Conservation (phyloP, 2,113 vertebrate genomes). For the Cyanistes caeruleus region DNA sequence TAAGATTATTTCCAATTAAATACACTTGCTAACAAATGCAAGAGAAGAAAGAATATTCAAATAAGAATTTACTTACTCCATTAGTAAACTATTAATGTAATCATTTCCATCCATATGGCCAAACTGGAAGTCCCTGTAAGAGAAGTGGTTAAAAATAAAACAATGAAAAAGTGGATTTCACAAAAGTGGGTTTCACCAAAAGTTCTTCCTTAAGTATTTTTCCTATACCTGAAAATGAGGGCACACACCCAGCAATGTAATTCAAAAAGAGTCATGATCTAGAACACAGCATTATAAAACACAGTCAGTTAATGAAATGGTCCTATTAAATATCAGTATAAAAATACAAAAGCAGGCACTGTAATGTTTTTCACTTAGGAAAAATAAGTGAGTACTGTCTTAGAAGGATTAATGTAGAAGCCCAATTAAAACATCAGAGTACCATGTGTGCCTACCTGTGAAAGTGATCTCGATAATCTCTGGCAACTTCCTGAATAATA, state of each 20-base stretch:
- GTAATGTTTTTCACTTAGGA: background rate
- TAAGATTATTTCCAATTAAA: background rate
- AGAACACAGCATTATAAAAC: background rate
- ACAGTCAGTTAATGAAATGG: background rate
- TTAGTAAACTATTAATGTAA: conserved; percentile 96
- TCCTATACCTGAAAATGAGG: background rate
- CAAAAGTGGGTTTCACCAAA: background rate
- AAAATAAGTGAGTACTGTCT: background rate
- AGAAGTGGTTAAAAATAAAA: background rate
- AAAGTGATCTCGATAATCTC: conserved; percentile 90
- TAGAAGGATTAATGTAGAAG: background rate
- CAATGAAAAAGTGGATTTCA: background rate
- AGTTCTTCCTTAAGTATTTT: background rate
- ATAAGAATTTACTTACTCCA: conserved; percentile 87
- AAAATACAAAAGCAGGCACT: background rate
- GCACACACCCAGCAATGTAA: background rate
- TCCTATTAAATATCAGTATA: background rate
- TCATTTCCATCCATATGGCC: conserved; percentile 97
- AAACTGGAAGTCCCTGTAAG: conserved; percentile 88
- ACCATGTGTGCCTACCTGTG: conserved; percentile 80
- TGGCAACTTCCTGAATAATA: conserved; percentile 90
- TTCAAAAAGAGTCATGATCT: background rate
- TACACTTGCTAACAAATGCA: background rate
- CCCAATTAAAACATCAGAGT: background rate
- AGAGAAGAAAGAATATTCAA: background rate